Evolutionary conservation across 2,888 invertebrate genomes (phyloP).

Genomic region (Lucinisca nassula): DNA sequence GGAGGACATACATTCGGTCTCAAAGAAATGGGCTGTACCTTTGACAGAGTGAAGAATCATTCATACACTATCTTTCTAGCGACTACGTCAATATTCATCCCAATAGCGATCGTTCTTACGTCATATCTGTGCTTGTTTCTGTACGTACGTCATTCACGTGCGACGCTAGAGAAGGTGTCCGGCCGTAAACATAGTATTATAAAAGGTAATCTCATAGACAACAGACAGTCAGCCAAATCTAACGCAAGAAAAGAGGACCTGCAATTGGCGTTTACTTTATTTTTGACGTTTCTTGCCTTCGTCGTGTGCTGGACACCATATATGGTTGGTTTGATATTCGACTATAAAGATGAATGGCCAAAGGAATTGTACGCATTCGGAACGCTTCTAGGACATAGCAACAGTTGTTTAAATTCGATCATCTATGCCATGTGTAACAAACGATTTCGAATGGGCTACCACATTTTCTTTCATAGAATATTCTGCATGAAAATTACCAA

Average conservation of each 20-base stretch:
- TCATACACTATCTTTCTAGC: constrained; percentile 77
- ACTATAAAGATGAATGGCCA: constrained; percentile 68
- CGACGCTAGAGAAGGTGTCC: constrained; percentile 14
- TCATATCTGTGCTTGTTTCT: constrained; percentile 70
- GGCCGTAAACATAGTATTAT: constrained; percentile 18
- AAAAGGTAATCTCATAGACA: constrained; percentile 15
- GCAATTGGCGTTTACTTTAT: constrained; percentile 75
- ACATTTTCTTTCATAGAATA: constrained; percentile 53
- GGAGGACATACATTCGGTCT: constrained; percentile 78
- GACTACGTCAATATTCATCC: constrained; percentile 64
- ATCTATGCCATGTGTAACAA: constrained; percentile 75
- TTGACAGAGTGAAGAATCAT: constrained; percentile 74
- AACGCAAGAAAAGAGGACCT: constrained; percentile 64
- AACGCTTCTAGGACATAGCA: constrained; percentile 75
- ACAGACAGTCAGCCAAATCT: constrained; percentile 16
- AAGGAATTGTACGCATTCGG: constrained; percentile 73
- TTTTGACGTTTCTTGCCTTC: constrained; percentile 76
- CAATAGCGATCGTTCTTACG: constrained; percentile 69
- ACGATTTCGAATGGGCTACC: constrained; percentile 74
- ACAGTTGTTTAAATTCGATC: constrained; percentile 77
- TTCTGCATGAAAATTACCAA: constrained; percentile 49
- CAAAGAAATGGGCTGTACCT: constrained; percentile 79
- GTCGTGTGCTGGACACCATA: constrained; percentile 76
- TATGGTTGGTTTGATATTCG: constrained; percentile 70
- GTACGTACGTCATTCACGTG: constrained; percentile 57